Conservation (phyloP, 2,797 vertebrate genomes). For the Sparidentex hasta region DNA sequence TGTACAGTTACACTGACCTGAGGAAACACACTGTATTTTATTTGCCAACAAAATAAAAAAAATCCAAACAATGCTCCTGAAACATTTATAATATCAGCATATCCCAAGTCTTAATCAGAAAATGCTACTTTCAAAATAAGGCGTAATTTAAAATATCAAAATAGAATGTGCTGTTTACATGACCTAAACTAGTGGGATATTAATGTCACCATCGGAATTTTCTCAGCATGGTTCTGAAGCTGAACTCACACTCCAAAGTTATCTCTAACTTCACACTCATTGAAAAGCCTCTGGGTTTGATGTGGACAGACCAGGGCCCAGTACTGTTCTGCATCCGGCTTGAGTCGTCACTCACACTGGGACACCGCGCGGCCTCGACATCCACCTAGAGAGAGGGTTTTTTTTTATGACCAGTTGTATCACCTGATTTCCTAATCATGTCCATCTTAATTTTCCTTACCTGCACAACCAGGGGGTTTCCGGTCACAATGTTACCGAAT, state of each 20-base stretch:
- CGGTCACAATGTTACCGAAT: slow-evolving; percentile 20
- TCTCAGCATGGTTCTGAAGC: neutral
- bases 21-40: neutral
- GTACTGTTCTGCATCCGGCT: slow-evolving; percentile 52
- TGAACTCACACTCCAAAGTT: slow-evolving; percentile 58
- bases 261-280: slow-evolving; percentile 55
- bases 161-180: too few species aligned
- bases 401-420: neutral
- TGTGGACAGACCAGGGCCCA: slow-evolving; percentile 58
- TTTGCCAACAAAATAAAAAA: neutral
- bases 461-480: slow-evolving; percentile 36
- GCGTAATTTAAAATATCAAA: too few species aligned
- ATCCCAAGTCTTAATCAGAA: too few species aligned
- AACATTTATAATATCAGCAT: too few species aligned
- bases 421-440: neutral
- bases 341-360: neutral
- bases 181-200: too few species aligned
- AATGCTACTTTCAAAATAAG: too few species aligned
- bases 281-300: slow-evolving; percentile 60
- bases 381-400: slow-evolving; percentile 33
- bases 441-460: slow-evolving; percentile 10
- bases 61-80: too few species aligned
- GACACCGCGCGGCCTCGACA: slow-evolving; percentile 52
- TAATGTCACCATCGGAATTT: too few species aligned
- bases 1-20: slow-evolving; percentile 67